Percentiles rank a stretch among this genome's conserved stretches.
phyloP scores from a whole-genome alignment of 2,113 vertebrate species.

The zebrafish (Danio rerio) region GRCz12tu NC_133176.1:28350501-28351000 shows the following conservation, averaged over 20 bases:
- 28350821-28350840: background rate
- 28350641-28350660: constrained; percentile 65
- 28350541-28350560: constrained; percentile 26
- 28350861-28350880: no score
- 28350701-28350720: constrained; percentile 59
- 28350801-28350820: constrained; percentile 4
- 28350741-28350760: constrained; percentile 71
- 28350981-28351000: no score
- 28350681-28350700: constrained; percentile 78
- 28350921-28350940: background rate
- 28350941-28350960: background rate
- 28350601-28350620: constrained; percentile 76
- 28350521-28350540: constrained; percentile 31
- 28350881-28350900: background rate
- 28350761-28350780: constrained; percentile 64
- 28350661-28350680: constrained; percentile 74
- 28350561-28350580: constrained; percentile 33
- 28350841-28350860: background rate
- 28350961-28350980: background rate
- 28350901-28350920: background rate
- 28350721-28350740: constrained; percentile 68
- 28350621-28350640: constrained; percentile 64
- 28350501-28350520: background rate
- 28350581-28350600: constrained; percentile 65
- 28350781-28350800: constrained; percentile 13